Conservation (phyloP, 2,113 vertebrate species). For the Australoheros scitulus region DNA sequence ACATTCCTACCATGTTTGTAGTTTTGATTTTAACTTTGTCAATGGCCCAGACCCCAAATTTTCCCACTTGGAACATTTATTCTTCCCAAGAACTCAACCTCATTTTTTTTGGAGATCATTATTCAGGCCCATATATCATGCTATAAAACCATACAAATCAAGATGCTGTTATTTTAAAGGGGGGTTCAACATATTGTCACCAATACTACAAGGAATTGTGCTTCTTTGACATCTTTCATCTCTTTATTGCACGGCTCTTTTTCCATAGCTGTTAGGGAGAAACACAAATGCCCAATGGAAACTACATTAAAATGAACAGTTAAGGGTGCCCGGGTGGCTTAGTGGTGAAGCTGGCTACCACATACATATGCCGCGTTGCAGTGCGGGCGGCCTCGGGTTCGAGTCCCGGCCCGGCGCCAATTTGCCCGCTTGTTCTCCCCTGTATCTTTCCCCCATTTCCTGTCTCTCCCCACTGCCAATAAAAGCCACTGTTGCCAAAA, state of each 20-base stretch:
- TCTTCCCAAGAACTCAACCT: not conserved
- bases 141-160: not conserved
- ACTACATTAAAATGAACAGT: not conserved
- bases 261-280: not conserved
- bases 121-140: not conserved
- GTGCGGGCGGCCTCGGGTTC: too few species aligned
- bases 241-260: not conserved
- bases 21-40: slow-evolving; percentile 34
- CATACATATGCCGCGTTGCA: too few species aligned
- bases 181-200: not conserved
- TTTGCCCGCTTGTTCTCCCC: too few species aligned
- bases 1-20: not conserved
- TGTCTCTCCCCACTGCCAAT: too few species aligned
- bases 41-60: slow-evolving; percentile 22
- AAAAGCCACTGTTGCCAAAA: too few species aligned
- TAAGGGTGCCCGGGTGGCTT: too few species aligned
- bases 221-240: not conserved
- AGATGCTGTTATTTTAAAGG: not conserved
- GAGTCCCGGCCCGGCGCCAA: too few species aligned
- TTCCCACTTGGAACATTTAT: not conserved
- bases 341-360: too few species aligned
- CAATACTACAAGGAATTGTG: not conserved
- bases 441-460: too few species aligned
- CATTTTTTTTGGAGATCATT: not conserved
- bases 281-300: not conserved